Conservation (phyloP, 2,888 invertebrate species). For the Machimus atricapillus region DNA sequence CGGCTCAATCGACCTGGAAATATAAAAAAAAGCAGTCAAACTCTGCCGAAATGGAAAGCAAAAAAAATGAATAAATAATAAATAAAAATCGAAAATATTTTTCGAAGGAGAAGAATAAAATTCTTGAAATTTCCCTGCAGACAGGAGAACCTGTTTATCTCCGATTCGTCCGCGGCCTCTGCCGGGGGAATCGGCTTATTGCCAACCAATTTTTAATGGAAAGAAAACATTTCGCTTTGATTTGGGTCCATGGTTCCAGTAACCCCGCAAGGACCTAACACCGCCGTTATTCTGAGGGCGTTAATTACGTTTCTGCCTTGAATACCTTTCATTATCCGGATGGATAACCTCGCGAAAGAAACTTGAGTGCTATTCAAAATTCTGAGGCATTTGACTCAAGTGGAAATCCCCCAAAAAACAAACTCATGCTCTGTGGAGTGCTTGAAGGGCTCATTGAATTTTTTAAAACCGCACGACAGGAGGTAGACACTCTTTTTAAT, state of each 20-base stretch:
- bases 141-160: background rate
- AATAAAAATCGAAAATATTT: background rate
- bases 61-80: background rate
- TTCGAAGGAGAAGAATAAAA: background rate
- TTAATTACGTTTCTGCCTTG: constrained; percentile 19
- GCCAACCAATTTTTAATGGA: constrained; percentile 25
- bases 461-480: background rate
- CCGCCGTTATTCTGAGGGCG: background rate
- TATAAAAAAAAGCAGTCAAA: background rate
- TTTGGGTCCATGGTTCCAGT: constrained; percentile 7
- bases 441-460: background rate
- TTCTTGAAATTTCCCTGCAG: background rate
- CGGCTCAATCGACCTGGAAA: background rate
- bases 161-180: background rate
- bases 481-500: background rate
- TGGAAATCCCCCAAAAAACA: background rate
- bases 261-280: background rate
- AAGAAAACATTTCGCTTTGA: constrained; percentile 15
- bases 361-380: background rate
- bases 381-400: background rate
- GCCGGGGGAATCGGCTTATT: background rate
- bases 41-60: background rate
- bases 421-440: background rate
- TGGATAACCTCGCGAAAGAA: background rate
- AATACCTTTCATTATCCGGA: constrained; percentile 21